Base-by-base conservation (phyloP, 2,797 vertebrate genomes). In the Rhyacichthys aspro region DNA sequence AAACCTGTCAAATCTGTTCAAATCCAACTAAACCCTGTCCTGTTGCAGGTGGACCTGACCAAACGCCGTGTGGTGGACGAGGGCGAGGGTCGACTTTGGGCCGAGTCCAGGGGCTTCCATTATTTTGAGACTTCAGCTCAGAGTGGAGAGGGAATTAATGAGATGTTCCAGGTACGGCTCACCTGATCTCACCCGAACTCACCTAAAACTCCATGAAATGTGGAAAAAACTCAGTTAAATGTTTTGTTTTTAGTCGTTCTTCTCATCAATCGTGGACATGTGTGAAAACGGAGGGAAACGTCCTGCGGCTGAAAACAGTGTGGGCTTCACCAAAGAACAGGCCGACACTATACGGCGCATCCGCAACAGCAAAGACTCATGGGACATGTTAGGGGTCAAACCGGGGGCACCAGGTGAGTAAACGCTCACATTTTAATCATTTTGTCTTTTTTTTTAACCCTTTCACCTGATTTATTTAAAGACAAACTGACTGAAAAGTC, bases 71-170 rank as follows among this genome's bases (percentile, higher is more conserved):
- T 93, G 5, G 93, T 98, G 42, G 95, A 97, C 41, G 96, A 98
- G 64, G 95, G 95, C 0, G 95, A 98, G 70, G 96, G 96, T 0
- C 90, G 96, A 7, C 90, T 98, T 19, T 98, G 96, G 96, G 95
- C 96, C 0, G 96, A 98, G 89, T 95, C 96, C 46, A 79, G 92
- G 37, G 96, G 96, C 0, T 98, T 97, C 43, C 93, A 96, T 18
- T 98, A 98, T 86, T 98, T 96, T 43, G 96, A 98, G 81, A 98
- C 96, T 0, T 98, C 96, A 0, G 96, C 96, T 0, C 96, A 98
- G 61, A 98, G 96, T 1, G 96, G 96, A 19, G 96, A 98, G 63
- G 96, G 96, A 34, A 96, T 98, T 88, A 94, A 89, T 11, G 96
- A 98, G 82, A 98, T 98, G 96, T 98, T 98, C 76, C 96, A 98